Evolutionary conservation across 2,797 vertebrate species (phyloP), one percentile per base, ranked within the genome.

Genomic region (Cuniculus paca): DNA sequence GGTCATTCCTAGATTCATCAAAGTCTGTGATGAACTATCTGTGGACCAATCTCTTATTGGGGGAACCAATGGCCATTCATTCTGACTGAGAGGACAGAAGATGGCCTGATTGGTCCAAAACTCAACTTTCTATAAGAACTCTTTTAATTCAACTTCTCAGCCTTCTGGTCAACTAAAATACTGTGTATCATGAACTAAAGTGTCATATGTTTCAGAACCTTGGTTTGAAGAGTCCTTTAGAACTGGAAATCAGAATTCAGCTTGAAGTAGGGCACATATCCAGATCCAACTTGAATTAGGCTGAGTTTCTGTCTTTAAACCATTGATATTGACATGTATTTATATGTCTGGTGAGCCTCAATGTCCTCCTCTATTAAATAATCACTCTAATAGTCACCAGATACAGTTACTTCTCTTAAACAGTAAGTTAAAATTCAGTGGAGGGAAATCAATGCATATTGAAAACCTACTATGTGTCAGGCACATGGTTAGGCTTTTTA

Each of bases 381-480:
- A 70, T 22, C 42, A 56, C 65, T 70, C 24, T 8, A 83, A 72
- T 22, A 42, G 10, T 82, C 42, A 45, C 54, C 63, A 90, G 61
- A 58, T 12, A 54, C 19, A 77, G 20, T 74, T 89, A 42, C 17
- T 75, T 74, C 42, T 85, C 26, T 24, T 89, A 70, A 52, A 45
- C 63, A 80, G 31, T 72, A 93, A 82, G n/a, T 28, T 65, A 88
- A 77, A 91, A 86, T 70, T 56, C 65, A 91, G 4, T 20, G 39
- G n/a, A 90, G 81, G 70, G 22, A 68, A 94, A 83, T 52, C 6
- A 81, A 42, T 11, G 16, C 26, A n/a, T 65, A 52, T 14, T 58
- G 34, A 96, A 42, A 5, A 48, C 28, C n/a, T 48, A 36, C 36
- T n/a, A 6, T 34, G 16, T 45, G 12, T 52, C 52, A 63, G n/a